A percentile compares a stretch with the other conserved stretches of the same genome.
Conservation (phyloP, 1,140 invertebrate genomes). For the Formica exsecta region DNA sequence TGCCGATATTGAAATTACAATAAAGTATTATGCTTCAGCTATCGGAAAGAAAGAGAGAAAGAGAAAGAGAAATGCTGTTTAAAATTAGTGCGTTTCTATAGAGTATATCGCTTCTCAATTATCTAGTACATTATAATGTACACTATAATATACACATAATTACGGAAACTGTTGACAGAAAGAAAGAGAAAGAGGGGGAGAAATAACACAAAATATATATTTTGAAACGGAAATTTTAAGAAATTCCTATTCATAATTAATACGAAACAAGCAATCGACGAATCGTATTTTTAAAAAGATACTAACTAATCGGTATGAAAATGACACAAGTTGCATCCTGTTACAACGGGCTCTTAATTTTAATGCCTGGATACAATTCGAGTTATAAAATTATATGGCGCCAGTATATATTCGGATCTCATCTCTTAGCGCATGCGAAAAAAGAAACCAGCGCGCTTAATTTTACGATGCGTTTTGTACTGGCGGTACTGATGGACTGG, state of each 20-base stretch:
- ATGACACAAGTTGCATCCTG: background rate
- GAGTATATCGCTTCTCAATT: background rate
- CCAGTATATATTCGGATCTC: background rate
- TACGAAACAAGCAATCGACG: background rate
- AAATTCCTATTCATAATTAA: background rate
- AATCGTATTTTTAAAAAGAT: background rate
- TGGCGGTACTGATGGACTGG: background rate
- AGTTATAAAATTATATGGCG: background rate
- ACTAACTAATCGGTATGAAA: background rate
- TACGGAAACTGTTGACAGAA: too few relatives aligned
- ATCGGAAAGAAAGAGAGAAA: background rate
- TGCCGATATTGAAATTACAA: conserved; percentile 12
- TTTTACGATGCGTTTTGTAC: background rate
- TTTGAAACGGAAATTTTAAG: background rate
- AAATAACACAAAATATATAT: too few relatives aligned
- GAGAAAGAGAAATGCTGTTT: background rate
- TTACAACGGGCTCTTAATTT: too few relatives aligned
- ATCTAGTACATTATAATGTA: background rate
- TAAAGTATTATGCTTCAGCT: background rate
- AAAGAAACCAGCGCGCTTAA: background rate
- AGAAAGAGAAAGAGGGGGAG: too few relatives aligned
- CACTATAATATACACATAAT: too few relatives aligned
- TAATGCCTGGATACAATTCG: too few relatives aligned
- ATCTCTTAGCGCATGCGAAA: background rate
- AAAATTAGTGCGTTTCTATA: background rate